These are phyloP conservation scores for Daboia siamensis DNA, from an alignment of 2,113 vertebrate genomes.

Conservation along the genomic window DNA sequence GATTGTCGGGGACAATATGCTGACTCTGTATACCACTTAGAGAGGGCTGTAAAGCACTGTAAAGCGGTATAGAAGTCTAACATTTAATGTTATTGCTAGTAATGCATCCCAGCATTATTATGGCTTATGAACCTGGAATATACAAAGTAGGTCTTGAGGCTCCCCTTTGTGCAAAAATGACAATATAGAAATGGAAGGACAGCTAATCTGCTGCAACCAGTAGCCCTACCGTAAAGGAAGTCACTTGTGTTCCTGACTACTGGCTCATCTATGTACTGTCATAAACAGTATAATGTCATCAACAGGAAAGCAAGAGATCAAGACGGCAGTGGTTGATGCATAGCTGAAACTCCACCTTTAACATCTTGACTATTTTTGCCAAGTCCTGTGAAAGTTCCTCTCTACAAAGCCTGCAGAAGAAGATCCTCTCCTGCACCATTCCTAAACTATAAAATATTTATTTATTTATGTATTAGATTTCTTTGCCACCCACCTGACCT, in stretches of 20 bases:
- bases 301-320: not conserved
- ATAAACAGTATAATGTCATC: not conserved
- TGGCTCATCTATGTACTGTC: not conserved
- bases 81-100: not conserved
- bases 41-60: not conserved
- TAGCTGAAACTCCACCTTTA: not conserved
- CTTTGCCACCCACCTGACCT: not conserved
- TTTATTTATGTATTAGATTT: not conserved
- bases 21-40: not conserved
- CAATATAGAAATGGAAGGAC: not conserved
- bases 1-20: not conserved
- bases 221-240: not conserved
- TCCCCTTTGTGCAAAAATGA: not conserved
- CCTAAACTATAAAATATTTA: not conserved
- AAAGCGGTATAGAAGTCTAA: not conserved
- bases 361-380: not conserved
- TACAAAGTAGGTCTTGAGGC: not conserved
- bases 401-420: not conserved
- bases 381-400: not conserved
- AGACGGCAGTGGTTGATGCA: not conserved
- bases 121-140: not conserved
- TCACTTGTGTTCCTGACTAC: not conserved
- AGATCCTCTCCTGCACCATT: not conserved
- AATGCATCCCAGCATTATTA: not conserved
- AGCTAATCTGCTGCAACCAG: not conserved